phyloP scores from a whole-genome alignment of 2,888 invertebrate species.

The Labia minor region DNA sequence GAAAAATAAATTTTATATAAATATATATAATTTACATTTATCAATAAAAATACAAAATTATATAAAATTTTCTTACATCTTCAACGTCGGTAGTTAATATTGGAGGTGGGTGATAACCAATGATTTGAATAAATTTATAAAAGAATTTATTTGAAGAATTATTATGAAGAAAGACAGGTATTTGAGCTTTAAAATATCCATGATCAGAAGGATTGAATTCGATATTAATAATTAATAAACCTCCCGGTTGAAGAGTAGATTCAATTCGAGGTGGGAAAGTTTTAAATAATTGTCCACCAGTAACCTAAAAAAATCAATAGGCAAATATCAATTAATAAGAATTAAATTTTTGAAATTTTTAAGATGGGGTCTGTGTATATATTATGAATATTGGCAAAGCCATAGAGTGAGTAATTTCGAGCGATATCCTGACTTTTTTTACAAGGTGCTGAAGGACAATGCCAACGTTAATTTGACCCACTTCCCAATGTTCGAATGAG shows the following conservation, averaged over 20 bases:
- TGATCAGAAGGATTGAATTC: conserved; percentile 30
- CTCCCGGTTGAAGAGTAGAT: conserved; percentile 29
- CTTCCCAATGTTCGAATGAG: too few species aligned
- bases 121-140: conserved; percentile 34
- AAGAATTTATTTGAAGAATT: conserved; percentile 30
- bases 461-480: too few species aligned
- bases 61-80: neutral
- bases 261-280: conserved; percentile 26
- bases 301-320: too few species aligned
- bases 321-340: too few species aligned
- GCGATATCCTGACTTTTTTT: too few species aligned
- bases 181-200: conserved; percentile 27
- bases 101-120: conserved; percentile 30
- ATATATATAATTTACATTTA: neutral
- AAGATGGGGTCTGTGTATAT: too few species aligned
- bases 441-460: too few species aligned
- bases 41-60: too few species aligned
- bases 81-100: neutral
- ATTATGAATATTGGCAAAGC: too few species aligned
- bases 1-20: conserved; percentile 23
- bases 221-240: conserved; percentile 29
- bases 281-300: conserved; percentile 26
- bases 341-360: too few species aligned
- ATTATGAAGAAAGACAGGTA: conserved; percentile 34
- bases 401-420: too few species aligned